These are phyloP conservation scores for Pteria penguin DNA, from an alignment of 2,888 invertebrate species.

Conservation along the genomic window DNA sequence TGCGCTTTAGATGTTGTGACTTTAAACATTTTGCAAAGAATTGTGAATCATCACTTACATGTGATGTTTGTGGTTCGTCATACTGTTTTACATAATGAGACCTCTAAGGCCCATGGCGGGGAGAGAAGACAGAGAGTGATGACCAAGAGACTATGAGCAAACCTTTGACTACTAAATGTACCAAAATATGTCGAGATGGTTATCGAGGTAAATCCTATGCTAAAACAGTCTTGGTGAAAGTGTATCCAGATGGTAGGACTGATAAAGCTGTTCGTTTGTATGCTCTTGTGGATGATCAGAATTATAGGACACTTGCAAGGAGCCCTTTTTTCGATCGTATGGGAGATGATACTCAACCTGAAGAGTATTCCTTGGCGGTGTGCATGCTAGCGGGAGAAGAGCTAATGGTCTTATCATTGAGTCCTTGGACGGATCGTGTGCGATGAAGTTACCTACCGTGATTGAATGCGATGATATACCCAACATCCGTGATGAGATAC, in stretches of 20 bases:
- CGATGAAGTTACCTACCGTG: constrained; percentile 28
- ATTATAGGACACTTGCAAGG: constrained; percentile 42
- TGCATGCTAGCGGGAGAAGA: constrained; percentile 20
- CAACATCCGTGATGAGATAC: constrained; percentile 41
- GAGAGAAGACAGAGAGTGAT: neutral
- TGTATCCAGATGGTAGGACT: constrained; percentile 32
- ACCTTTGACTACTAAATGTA: constrained; percentile 23
- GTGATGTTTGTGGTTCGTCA: constrained; percentile 1
- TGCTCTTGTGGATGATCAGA: constrained; percentile 51
- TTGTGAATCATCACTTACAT: neutral
- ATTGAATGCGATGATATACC: constrained; percentile 49
- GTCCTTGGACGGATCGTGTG: constrained; percentile 22
- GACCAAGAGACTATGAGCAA: neutral
- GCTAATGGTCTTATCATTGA: constrained; percentile 32
- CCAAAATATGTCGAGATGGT: constrained; percentile 35
- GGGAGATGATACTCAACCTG: neutral
- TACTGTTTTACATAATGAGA: constrained; percentile 1
- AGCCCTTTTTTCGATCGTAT: constrained; percentile 43
- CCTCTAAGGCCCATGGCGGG: constrained; percentile 14
- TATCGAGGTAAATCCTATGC: constrained; percentile 50
- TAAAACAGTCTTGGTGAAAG: constrained; percentile 46
- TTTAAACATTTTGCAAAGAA: neutral
- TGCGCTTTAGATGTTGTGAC: constrained; percentile 11
- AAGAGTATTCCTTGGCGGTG: constrained; percentile 30
- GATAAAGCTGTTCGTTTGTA: constrained; percentile 27